Conservation (phyloP, 2,888 invertebrate species). For the Calliphora vomitoria region DNA sequence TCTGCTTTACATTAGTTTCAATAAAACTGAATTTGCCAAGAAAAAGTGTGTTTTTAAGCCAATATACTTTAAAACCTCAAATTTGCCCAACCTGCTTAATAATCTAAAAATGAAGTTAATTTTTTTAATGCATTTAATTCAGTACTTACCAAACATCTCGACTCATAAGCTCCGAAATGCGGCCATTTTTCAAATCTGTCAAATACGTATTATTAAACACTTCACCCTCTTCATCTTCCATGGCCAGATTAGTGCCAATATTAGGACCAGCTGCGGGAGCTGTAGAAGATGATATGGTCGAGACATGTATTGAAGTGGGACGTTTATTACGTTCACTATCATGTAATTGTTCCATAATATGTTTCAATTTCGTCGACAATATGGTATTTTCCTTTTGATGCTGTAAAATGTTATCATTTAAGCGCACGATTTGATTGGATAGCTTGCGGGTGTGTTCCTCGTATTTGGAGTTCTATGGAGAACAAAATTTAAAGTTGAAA, state of each 20-base stretch:
- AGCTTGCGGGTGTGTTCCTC: constrained; percentile 82
- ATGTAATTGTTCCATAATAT: constrained; percentile 76
- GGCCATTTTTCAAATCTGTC: constrained; percentile 87
- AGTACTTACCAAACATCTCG: constrained; percentile 78
- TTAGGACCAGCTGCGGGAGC: constrained; percentile 71
- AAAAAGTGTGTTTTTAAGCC: too few relatives aligned
- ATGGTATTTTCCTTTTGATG: constrained; percentile 82
- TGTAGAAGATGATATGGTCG: constrained; percentile 68
- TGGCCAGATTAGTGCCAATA: constrained; percentile 86
- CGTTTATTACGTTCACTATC: constrained; percentile 76
- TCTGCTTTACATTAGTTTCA: too few relatives aligned
- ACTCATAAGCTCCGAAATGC: constrained; percentile 82
- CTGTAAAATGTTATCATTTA: constrained; percentile 83
- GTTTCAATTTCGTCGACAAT: constrained; percentile 81
- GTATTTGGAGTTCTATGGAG: constrained; percentile 80
- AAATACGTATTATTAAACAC: constrained; percentile 93
- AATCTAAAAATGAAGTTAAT: too few relatives aligned
- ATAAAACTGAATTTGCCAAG: too few relatives aligned
- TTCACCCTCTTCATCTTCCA: constrained; percentile 95
- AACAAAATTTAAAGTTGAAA: not conserved
- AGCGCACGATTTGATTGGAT: constrained; percentile 81
- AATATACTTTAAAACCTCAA: too few relatives aligned
- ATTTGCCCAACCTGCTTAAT: too few relatives aligned
- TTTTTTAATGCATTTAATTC: not conserved
- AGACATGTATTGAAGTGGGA: constrained; percentile 75